Evolutionary conservation across 2,888 invertebrate species (phyloP).

Genomic region (Drosophila mulleri): DNA sequence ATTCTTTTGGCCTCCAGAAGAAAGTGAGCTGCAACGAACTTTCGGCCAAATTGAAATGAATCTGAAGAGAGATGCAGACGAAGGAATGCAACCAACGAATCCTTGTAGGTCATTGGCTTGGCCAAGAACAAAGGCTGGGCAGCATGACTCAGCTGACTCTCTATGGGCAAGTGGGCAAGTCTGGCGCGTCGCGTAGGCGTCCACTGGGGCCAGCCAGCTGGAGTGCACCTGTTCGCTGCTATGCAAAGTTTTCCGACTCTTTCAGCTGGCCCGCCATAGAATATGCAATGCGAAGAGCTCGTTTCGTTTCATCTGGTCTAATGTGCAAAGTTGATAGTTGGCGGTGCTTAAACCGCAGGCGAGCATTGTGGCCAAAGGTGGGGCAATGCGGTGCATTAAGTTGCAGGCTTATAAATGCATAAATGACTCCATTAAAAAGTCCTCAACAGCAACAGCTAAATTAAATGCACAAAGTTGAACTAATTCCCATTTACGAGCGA

Average conservation of each 20-base stretch:
- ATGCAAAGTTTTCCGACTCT: constrained; percentile 67
- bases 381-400: constrained; percentile 24
- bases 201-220: constrained; percentile 33
- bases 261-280: constrained; percentile 57
- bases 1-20: constrained; percentile 52
- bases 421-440: constrained; percentile 50
- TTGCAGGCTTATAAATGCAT: constrained; percentile 58
- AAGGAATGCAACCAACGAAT: constrained; percentile 22
- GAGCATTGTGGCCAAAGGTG: constrained; percentile 31
- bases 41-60: constrained; percentile 33
- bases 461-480: constrained; percentile 31
- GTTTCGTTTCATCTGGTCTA: constrained; percentile 60
- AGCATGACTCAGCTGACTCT: constrained; percentile 48
- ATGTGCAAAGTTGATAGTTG: constrained; percentile 56
- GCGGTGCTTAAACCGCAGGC: constrained; percentile 45
- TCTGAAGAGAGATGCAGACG: constrained; percentile 3
- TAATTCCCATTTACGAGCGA: constrained; percentile 3
- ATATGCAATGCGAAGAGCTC: constrained; percentile 54
- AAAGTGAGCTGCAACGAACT: constrained; percentile 59
- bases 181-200: constrained; percentile 43
- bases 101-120: constrained; percentile 24
- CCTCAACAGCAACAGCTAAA: constrained; percentile 29
- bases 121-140: constrained; percentile 22
- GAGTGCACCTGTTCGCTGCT: constrained; percentile 67
- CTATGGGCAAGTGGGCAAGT: constrained; percentile 13